Base-by-base conservation (phyloP, 2,113 vertebrate species). In the Sylvietta virens region DNA sequence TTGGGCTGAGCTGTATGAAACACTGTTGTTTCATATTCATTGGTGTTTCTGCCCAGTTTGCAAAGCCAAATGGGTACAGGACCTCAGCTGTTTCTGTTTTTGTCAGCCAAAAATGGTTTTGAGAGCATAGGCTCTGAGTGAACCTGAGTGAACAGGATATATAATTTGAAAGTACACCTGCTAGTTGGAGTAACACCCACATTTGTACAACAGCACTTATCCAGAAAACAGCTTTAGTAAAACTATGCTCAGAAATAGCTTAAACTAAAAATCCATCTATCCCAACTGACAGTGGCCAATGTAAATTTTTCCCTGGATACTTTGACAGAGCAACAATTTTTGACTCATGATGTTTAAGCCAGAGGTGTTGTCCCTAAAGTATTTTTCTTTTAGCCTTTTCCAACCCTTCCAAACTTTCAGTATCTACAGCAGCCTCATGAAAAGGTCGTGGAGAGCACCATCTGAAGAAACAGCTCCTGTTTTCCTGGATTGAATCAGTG, bases 11-110 rank as follows among this genome's bases (percentile, higher is more conserved):
- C 35, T 66, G 26, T n/a, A 15, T 56, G 48, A 60, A 80, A 44
- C 9, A 13, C 8, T 64, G 3, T 9, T 17, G 31, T 2, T 1
- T 53, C 33, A n/a, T n/a, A n/a, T n/a, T n/a, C n/a, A n/a, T n/a
- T n/a, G n/a, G n/a, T n/a, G n/a, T n/a, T n/a, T n/a, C n/a, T n/a
- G n/a, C n/a, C n/a, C n/a, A n/a, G n/a, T n/a, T n/a, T n/a, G n/a
- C n/a, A n/a, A n/a, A n/a, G n/a, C n/a, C n/a, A n/a, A n/a, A n/a
- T n/a, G n/a, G n/a, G n/a, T n/a, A n/a, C n/a, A n/a, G n/a, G n/a
- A n/a, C 4, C 8, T 12, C 28, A 88, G 35, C 21, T 39, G 40
- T 24, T 85, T 90, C 79, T 82, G 30, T 24, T 85, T 90, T 74
- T 82, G 30, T 37, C 50, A 86, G 28, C 3, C 31, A 76, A 23